Percentiles rank a stretch among this genome's conserved stretches.
Conservation (phyloP, 2,113 vertebrate species). For the Microcebus jonahi region DNA sequence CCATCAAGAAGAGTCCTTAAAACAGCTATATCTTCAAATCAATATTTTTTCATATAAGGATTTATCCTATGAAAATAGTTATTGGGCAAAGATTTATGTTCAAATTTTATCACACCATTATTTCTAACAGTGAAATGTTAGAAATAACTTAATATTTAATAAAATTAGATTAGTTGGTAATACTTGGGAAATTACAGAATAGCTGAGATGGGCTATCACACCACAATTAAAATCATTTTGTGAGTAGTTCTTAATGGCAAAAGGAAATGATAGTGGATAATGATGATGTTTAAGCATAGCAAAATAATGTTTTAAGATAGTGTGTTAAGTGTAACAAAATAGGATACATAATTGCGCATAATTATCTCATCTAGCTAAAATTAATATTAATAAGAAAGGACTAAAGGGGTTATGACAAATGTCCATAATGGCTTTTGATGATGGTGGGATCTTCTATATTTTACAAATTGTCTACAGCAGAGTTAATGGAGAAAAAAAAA, state of each 20-base stretch:
- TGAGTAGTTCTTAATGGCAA: not conserved
- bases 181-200: not conserved
- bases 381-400: not conserved
- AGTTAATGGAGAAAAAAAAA: not conserved
- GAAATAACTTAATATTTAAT: constrained; percentile 8
- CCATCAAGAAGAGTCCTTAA: not conserved
- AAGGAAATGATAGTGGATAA: not conserved
- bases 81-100: not conserved
- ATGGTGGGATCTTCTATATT: not conserved
- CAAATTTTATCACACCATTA: not conserved
- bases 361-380: not conserved
- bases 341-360: not conserved
- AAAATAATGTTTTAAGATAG: not conserved
- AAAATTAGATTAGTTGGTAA: not conserved
- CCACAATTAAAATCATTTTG: not conserved
- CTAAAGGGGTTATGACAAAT: not conserved
- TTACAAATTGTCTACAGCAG: not conserved
- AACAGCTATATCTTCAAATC: not conserved
- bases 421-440: not conserved
- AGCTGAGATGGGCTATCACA: not conserved
- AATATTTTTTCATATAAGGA: not conserved
- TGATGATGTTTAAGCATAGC: not conserved
- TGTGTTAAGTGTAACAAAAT: not conserved
- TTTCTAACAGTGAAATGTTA: not conserved
- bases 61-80: not conserved